phyloP scores from a whole-genome alignment of 2,797 vertebrate genomes.

The Aplochiton taeniatus region DNA sequence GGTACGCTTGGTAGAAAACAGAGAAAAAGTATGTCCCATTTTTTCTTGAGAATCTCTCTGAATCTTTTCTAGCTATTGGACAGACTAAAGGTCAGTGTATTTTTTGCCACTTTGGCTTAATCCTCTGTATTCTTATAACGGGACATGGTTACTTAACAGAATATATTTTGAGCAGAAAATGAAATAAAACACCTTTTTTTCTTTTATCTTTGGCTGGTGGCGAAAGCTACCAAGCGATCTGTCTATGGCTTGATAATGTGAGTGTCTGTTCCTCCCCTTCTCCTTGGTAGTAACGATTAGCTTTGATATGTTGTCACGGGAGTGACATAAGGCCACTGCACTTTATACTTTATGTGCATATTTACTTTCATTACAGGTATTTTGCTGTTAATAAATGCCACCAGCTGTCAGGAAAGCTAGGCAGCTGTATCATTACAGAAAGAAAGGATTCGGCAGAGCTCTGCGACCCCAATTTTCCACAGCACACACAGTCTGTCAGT shows the following conservation, averaged over 20 bases:
- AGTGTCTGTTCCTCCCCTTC: conserved; percentile 1
- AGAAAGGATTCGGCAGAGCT: neutral
- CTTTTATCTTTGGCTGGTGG: neutral
- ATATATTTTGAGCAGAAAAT: neutral
- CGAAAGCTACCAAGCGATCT: neutral
- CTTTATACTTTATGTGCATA: conserved; percentile 14
- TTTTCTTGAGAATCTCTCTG: conserved; percentile 1
- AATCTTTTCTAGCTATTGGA: no score
- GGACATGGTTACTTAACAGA: neutral
- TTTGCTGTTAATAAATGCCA: conserved; percentile 27
- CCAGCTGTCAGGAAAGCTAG: conserved; percentile 17
- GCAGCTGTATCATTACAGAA: conserved; percentile 11
- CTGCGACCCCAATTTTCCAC: conserved; percentile 26
- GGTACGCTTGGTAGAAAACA: neutral
- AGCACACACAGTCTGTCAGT: conserved; percentile 16
- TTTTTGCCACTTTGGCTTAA: no score
- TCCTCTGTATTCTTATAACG: neutral
- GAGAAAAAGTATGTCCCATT: neutral
- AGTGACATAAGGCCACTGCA: conserved; percentile 12
- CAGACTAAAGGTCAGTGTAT: no score
- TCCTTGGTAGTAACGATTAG: neutral
- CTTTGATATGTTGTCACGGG: conserved; percentile 20
- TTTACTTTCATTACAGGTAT: conserved; percentile 34
- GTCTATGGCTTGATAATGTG: conserved; percentile 16
- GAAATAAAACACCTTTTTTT: neutral